These are phyloP conservation scores for Cephus sareptanus DNA, from an alignment of 2,888 invertebrate genomes.

Conservation along the genomic window DNA sequence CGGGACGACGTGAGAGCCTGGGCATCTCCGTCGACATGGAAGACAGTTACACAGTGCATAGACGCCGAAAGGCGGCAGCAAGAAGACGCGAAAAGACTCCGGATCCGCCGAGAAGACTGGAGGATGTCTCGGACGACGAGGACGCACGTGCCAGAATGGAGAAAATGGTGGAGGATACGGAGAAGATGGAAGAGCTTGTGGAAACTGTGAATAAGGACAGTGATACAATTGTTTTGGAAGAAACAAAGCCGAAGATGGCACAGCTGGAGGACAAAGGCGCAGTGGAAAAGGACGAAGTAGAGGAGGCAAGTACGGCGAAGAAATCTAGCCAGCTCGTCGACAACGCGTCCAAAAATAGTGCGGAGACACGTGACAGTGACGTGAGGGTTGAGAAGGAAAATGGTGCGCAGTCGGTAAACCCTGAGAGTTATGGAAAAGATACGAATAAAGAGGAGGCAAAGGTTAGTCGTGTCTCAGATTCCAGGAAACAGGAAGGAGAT, in stretches of 20 bases:
- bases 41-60: conserved; percentile 61
- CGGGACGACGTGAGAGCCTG: conserved; percentile 13
- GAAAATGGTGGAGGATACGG: conserved; percentile 59
- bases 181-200: conserved; percentile 33
- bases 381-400: conserved; percentile 21
- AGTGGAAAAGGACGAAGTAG: conserved; percentile 3
- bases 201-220: neutral
- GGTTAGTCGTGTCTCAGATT: conserved; percentile 8
- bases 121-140: conserved; percentile 29
- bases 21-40: conserved; percentile 48
- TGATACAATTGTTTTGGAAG: neutral
- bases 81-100: conserved; percentile 58
- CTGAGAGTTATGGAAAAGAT: neutral
- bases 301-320: neutral
- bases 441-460: conserved; percentile 10
- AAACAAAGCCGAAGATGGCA: neutral
- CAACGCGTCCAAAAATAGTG: conserved; percentile 24
- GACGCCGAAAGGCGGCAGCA: conserved; percentile 57
- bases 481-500: conserved; percentile 15
- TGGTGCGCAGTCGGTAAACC: conserved; percentile 5
- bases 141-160: conserved; percentile 52
- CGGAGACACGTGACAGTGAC: conserved; percentile 21
- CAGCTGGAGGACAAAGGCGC: neutral
- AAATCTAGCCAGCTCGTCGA: neutral
- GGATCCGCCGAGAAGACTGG: conserved; percentile 40